phyloP scores from a whole-genome alignment of 1,140 invertebrate genomes.

The Neelides sp. region DNA sequence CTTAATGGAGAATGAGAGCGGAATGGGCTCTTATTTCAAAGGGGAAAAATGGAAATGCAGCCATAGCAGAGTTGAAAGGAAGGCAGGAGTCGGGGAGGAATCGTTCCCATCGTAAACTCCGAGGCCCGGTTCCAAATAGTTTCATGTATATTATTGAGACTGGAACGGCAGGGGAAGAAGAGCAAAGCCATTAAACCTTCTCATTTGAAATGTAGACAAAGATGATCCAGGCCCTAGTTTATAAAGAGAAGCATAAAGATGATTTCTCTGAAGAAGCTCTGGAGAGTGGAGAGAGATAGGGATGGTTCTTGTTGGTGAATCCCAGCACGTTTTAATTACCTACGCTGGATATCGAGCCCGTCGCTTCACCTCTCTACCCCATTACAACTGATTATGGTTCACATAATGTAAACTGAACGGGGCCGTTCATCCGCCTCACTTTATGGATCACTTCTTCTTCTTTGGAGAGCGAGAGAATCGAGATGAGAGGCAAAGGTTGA shows the following conservation, averaged over 20 bases:
- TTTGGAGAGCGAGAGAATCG: neutral
- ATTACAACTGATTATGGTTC: too few species aligned
- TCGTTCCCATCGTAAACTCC: neutral
- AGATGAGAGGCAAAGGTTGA: neutral
- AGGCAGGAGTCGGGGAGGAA: neutral
- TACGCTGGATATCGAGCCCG: too few species aligned
- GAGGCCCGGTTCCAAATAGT: neutral
- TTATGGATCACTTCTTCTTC: neutral
- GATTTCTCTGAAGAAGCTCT: too few species aligned
- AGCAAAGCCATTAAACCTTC: too few species aligned
- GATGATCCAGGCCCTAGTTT: too few species aligned
- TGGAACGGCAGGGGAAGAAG: slow-evolving; percentile 19
- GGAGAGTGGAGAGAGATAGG: too few species aligned
- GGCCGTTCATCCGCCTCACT: neutral
- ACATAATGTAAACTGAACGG: too few species aligned
- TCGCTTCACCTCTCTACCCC: too few species aligned
- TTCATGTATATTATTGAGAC: slow-evolving; percentile 20
- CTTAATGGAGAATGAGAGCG: neutral
- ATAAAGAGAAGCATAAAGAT: too few species aligned
- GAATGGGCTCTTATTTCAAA: neutral
- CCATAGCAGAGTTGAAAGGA: neutral
- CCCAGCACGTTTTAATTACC: slow-evolving; percentile 13
- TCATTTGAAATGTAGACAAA: too few species aligned
- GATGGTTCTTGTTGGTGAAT: slow-evolving; percentile 4
- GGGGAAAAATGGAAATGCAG: neutral